Evolutionary conservation across 2,888 invertebrate genomes (phyloP), one percentile per base, ranked within the genome.

Genomic region (Phyllotreta cruciferae): DNA sequence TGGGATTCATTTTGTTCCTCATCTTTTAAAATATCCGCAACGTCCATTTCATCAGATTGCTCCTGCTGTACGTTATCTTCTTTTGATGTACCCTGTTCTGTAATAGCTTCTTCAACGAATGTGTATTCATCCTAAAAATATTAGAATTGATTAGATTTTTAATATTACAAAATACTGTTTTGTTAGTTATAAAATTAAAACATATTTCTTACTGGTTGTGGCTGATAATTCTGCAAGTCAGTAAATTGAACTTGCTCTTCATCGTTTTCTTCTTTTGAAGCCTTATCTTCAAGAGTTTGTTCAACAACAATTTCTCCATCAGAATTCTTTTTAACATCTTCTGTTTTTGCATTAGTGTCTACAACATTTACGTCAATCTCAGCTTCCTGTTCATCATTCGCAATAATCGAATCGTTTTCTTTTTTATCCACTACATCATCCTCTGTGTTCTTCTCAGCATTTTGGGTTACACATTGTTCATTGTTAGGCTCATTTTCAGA

Each of bases 221-320:
- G 47, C 7, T 47, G 35, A 49, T 49, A 49, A 10, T n/a, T 49
- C n/a, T 49, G 49, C 34, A 49, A n/a, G 6, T 49, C 49, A 35
- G 49, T 49, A 35, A 49, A 49, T 11, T 49, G 35, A 3, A 14
- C 4, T n/a, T 47, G 47, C 11, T 7, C 6, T 34, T 47, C 47
- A 24, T 14, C 2, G 6, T 24, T 24, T 24, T 24, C 24, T 24
- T 11, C 47, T n/a, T 34, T n/a, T 11, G 10, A 44, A 11, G 44
- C 6, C 1, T 4, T 10, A 2, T 44, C 10, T 44, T 44, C 44
- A 11, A 44, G 11, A 44, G 14, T 6, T 11, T 44, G 44, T 10
- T 44, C 9, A 13, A n/a, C 44, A 44, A 44, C 44, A 7, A 44
- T 44, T 5, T 44, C 44, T 44, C 10, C 44, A 13, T 44, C 44